Percentiles rank a stretch among this genome's conserved stretches.
Conservation (phyloP, 1,140 invertebrate genomes). For the Trichonephila inaurata region DNA sequence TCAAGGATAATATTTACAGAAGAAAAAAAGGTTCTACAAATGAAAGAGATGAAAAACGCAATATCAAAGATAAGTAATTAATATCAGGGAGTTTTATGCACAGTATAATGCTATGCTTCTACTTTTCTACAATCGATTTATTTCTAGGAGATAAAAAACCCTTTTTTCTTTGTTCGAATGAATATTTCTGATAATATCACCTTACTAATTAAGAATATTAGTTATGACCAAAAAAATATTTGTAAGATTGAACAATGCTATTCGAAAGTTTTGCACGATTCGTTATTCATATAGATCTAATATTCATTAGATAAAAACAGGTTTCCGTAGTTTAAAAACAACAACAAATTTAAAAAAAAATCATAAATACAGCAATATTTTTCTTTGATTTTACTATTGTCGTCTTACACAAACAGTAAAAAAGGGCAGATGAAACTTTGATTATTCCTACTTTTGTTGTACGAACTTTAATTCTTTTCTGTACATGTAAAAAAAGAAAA, state of each 20-base stretch:
- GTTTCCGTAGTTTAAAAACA: neutral
- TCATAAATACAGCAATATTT: neutral
- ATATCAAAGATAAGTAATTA: no score
- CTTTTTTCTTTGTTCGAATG: neutral
- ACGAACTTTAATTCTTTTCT: slow-evolving; percentile 3
- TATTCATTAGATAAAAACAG: neutral
- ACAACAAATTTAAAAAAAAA: neutral
- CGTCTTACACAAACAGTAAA: neutral
- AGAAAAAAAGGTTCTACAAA: no score
- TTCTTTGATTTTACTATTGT: neutral
- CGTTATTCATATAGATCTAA: neutral
- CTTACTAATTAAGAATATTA: neutral
- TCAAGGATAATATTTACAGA: no score
- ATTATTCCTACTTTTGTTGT: slow-evolving; percentile 29
- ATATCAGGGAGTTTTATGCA: no score
- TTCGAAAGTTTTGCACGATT: neutral
- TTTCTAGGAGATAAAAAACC: no score
- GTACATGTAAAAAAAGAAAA: neutral
- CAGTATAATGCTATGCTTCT: no score
- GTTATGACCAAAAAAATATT: neutral
- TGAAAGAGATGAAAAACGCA: no score
- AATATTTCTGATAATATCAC: neutral
- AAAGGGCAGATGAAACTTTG: neutral
- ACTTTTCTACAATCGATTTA: no score
- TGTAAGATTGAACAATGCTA: neutral